Base-by-base conservation (phyloP, 2,888 invertebrate species). In the Calliphora vomitoria region DNA sequence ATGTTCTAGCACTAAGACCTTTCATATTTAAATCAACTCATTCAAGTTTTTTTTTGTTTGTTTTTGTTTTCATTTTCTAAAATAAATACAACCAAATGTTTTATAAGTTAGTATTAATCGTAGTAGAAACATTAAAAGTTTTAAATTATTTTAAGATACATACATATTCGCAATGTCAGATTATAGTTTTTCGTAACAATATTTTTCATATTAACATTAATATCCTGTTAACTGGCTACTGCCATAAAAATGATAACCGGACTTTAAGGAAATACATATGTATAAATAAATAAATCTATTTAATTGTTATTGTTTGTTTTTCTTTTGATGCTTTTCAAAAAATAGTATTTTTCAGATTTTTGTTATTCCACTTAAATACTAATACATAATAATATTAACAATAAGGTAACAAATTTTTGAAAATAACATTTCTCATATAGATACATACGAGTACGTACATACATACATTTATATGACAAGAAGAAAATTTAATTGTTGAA, bases 51-150 rank as follows among this genome's bases (percentile, higher is more conserved):
- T 4, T 13, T 15, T n/a, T n/a, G n/a, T n/a, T n/a, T n/a, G n/a
- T n/a, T n/a, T 53, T 80, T 25, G 8, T 47, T 71, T 69, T 83
- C 72, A 31, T 79, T 82, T 50, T 50, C 47, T 58, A 75, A 53
- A 81, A 72, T 53, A 80, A 86, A 69, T 82, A 84, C 81, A 84
- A 84, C 81, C 84, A 81, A 83, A 78, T 75, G 31, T 71, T 69
- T 25, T 72, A 60, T n/a, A 50, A 69, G 47, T 69, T 31, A 50
- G 8, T 15, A 31, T 31, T 69, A 47, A 69, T 50, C 4, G 25
- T 66, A 69, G n/a, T 50, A 69, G 44, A 47, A 44, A 69, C 44
- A 41, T 15, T 66, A 6, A 35, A 15, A n/a, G n/a, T 6, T n/a
- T 50, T 47, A 47, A 25, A 15, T 3, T 15, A 15, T 50, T 11